These are phyloP conservation scores for Tauraco hartlaubi DNA, from an alignment of 2,797 vertebrate species.

Conservation along the genomic window DNA sequence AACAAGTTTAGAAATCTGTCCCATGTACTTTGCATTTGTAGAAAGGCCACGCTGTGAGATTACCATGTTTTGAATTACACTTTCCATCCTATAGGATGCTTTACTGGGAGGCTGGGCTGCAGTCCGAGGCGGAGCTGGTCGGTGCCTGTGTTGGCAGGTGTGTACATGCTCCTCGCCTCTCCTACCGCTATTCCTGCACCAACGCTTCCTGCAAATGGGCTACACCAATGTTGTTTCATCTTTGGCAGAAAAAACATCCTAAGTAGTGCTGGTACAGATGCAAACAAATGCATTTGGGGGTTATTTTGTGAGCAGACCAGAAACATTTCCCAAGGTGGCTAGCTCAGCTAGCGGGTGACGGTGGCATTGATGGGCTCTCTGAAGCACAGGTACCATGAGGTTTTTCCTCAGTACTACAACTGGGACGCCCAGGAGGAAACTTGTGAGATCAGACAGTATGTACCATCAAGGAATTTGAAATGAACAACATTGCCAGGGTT, in stretches of 20 bases:
- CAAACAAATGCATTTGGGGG: not conserved
- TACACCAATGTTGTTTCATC: not conserved
- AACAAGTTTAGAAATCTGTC: not conserved
- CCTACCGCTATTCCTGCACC: not conserved
- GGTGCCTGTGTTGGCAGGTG: fast-evolving
- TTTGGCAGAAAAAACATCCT: not conserved
- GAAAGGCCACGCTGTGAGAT: not conserved
- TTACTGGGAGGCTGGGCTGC: not conserved
- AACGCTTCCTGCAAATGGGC: not conserved
- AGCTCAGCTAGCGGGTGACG: not conserved
- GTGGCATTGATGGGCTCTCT: not conserved
- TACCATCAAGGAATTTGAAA: not conserved
- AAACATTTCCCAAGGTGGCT: not conserved
- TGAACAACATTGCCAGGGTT: not conserved
- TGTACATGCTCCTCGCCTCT: not conserved
- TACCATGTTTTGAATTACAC: not conserved
- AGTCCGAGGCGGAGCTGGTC: not conserved
- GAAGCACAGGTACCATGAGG: not conserved
- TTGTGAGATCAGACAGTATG: not conserved
- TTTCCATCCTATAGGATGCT: not conserved
- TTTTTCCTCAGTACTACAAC: not conserved
- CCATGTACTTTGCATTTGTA: not conserved
- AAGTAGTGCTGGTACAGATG: not conserved
- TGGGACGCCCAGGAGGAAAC: not conserved
- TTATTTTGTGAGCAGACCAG: not conserved